Percentiles rank a stretch among this genome's conserved stretches.
phyloP scores from a whole-genome alignment of 2,888 invertebrate genomes.

The Lordiphosa fenestrarum region DNA sequence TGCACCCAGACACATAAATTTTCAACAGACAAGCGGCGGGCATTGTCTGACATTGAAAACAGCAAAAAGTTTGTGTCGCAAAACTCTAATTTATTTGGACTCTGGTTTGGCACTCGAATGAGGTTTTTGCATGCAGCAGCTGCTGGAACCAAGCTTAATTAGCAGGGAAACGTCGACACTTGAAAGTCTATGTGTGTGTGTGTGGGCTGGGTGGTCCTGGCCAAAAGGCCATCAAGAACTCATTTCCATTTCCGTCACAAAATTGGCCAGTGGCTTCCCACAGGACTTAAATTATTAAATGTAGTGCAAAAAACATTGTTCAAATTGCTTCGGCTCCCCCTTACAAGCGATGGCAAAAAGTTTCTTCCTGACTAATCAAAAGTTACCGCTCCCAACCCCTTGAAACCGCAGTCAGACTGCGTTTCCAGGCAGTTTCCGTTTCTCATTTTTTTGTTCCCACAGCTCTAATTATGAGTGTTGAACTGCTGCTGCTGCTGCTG shows the following conservation, averaged over 20 bases:
- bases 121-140: slow-evolving; percentile 24
- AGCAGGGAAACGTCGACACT: slow-evolving; percentile 41
- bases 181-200: slow-evolving; percentile 31
- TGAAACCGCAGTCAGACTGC: slow-evolving; percentile 15
- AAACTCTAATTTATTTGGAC: slow-evolving; percentile 52
- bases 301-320: slow-evolving; percentile 36
- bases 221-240: slow-evolving; percentile 58
- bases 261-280: slow-evolving; percentile 24
- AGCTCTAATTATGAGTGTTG: slow-evolving; percentile 30
- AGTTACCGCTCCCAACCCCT: slow-evolving; percentile 24
- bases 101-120: slow-evolving; percentile 17
- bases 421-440: neutral
- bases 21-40: slow-evolving; percentile 48
- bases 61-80: slow-evolving; percentile 24
- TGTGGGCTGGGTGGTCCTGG: slow-evolving; percentile 19
- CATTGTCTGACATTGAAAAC: slow-evolving; percentile 59
- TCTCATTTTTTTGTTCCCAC: slow-evolving; percentile 14
- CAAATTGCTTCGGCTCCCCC: no score
- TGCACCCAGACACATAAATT: slow-evolving; percentile 64
- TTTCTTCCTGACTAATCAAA: slow-evolving; percentile 50
- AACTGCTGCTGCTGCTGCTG: slow-evolving; percentile 16
- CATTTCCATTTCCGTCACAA: slow-evolving; percentile 67
- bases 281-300: slow-evolving; percentile 63
- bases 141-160: slow-evolving; percentile 44
- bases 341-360: slow-evolving; percentile 15